A percentile compares a stretch with the other conserved stretches of the same genome.
phyloP scores from a whole-genome alignment of 2,888 invertebrate species.

The Drosophila paracracens region DNA sequence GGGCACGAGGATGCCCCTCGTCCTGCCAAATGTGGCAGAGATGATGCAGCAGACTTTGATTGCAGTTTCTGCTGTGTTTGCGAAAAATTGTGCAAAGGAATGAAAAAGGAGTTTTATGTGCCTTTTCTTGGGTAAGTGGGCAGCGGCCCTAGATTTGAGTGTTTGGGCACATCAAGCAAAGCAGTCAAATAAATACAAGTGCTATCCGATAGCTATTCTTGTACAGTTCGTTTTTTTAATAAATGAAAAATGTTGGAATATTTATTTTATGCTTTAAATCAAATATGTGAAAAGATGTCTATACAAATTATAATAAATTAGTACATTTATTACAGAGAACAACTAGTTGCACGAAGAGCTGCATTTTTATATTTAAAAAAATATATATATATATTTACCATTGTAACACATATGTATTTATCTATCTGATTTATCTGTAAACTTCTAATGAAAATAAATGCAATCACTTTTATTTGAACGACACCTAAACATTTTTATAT shows the following conservation, averaged over 20 bases:
- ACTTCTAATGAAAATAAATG: not conserved
- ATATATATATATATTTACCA: not conserved
- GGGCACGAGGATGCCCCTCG: slow-evolving; percentile 5
- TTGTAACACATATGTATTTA: not conserved
- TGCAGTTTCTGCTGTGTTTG: slow-evolving; percentile 74
- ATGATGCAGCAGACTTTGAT: slow-evolving; percentile 62
- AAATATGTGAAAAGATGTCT: not conserved
- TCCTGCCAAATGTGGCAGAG: slow-evolving; percentile 8
- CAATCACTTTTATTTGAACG: not conserved
- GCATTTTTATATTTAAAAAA: too few relatives aligned
- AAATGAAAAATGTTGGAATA: not conserved
- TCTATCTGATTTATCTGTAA: not conserved
- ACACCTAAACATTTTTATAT: not conserved
- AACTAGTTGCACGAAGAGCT: not conserved
- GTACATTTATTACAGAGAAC: not conserved
- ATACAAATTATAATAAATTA: not conserved
- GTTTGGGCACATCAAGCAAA: slow-evolving; percentile 3
- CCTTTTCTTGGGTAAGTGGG: slow-evolving; percentile 14
- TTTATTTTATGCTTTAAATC: not conserved
- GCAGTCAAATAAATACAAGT: slow-evolving; percentile 11
- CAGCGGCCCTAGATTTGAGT: slow-evolving; percentile 29
- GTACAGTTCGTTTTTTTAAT: not conserved
- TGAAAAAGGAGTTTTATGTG: not conserved
- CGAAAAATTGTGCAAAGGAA: slow-evolving; percentile 42
- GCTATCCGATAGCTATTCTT: slow-evolving; percentile 2